Base-by-base conservation (phyloP, 2,797 vertebrate genomes). In the Arnoldichthys spilopterus region DNA sequence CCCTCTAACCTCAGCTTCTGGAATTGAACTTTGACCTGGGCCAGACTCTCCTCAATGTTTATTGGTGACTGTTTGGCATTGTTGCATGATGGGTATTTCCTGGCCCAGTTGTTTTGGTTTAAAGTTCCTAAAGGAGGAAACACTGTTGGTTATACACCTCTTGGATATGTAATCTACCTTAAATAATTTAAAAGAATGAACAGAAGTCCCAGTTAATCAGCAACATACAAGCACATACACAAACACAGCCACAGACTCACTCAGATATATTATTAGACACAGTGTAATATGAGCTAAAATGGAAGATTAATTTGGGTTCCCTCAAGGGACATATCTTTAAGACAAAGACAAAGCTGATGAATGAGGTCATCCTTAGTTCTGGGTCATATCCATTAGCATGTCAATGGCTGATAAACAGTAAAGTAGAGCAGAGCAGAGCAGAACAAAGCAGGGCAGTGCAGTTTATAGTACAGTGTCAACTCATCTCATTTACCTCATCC, bases 51-150 rank as follows among this genome's bases (percentile, higher is more conserved):
- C 85, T 98, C 95, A 53, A 99, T 96, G 91, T 98, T 95, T 87
- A 99, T 96, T 73, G 98, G 98, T 0, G 97, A 99, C 73, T 99
- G 98, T 86, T 95, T 97, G 90, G 95, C 95, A 82, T 95, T 97
- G 89, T 96, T 98, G 90, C 98, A 99, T 75, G 93, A 93, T 40
- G 97, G 96, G 70, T 96, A 98, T 91, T 96, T 98, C 92, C 95
- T 98, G 71, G 93, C 94, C 98, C 98, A 99, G 86, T 95, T 96
- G 86, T 96, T 94, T 91, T 97, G 97, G 91, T 97, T 98, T 86
- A 99, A 87, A 79, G 96, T 95, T 91, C 97, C 98, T 99, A 88
- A 30, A 54, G 16, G 16, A 62, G 63, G 56, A 66, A 47, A 58
- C 59, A 78, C 16, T 6, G 34, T 34, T 40, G 22, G 22, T 43